phyloP scores from a whole-genome alignment of 2,113 vertebrate species.

The Procavia capensis region DNA sequence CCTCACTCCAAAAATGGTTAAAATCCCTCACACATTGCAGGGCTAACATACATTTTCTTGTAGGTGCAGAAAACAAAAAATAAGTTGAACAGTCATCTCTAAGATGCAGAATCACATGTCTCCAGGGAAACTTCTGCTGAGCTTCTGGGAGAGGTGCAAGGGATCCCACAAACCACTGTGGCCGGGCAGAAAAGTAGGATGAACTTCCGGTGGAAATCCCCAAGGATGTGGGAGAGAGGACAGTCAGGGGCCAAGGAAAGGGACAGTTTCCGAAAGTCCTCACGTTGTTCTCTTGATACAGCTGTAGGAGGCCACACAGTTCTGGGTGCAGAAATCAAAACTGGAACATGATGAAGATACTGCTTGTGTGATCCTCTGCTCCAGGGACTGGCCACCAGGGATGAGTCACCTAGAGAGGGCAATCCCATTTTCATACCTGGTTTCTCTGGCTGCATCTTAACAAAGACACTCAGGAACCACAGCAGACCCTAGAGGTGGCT shows the following conservation, averaged over 20 bases:
- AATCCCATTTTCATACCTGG: fast-evolving
- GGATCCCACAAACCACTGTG: background rate
- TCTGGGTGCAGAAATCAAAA: background rate
- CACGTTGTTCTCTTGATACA: fast-evolving
- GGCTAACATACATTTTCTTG: background rate
- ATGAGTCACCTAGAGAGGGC: fast-evolving
- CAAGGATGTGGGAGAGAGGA: background rate
- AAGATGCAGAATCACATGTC: background rate
- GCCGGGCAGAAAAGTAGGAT: background rate
- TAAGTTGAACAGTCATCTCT: background rate
- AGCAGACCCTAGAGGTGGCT: no score
- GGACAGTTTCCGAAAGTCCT: background rate
- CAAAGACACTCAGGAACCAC: background rate
- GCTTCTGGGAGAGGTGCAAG: background rate
- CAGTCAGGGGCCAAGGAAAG: fast-evolving
- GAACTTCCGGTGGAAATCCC: fast-evolving
- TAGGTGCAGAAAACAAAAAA: background rate
- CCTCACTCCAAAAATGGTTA: background rate
- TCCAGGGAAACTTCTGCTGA: fast-evolving
- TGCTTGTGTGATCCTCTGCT: background rate
- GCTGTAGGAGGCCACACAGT: background rate
- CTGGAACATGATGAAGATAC: fast-evolving
- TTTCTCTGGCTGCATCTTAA: no score
- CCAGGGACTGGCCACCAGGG: background rate
- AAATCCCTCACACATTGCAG: background rate